Evolutionary conservation across 2,888 invertebrate species (phyloP).

Genomic region (Pocota personata): DNA sequence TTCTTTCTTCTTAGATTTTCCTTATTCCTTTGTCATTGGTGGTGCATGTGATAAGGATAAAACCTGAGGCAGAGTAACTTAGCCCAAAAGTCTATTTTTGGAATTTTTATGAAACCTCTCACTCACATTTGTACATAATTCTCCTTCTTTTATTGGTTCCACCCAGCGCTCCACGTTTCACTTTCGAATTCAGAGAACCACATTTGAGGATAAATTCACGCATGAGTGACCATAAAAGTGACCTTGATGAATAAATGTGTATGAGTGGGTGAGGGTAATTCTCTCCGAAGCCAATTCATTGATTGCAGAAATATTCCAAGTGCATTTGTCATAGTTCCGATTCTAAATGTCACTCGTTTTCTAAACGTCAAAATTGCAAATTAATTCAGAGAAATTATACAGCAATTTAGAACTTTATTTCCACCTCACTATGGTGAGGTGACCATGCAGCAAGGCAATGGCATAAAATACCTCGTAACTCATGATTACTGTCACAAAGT

Average conservation of each 20-base stretch:
- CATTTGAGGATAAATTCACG: not conserved
- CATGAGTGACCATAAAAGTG: conserved; percentile 2
- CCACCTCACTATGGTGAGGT: not conserved
- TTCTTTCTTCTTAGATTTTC: not conserved
- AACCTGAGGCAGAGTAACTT: not conserved
- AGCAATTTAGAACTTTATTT: not conserved
- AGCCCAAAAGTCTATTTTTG: conserved; percentile 48
- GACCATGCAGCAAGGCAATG: not conserved
- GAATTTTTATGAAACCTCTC: conserved; percentile 3
- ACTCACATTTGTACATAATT: not conserved
- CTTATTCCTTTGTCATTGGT: not conserved
- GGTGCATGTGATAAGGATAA: not conserved
- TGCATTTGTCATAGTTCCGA: not conserved
- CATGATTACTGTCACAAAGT: conserved; percentile 40
- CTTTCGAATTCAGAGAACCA: not conserved
- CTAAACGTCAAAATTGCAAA: conserved; percentile 20
- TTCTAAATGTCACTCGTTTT: not conserved
- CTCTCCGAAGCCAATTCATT: not conserved
- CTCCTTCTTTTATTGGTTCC: not conserved
- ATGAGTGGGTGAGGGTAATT: not conserved
- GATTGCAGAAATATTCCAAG: not conserved
- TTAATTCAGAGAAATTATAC: conserved; percentile 4
- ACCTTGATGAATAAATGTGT: conserved; percentile 1
- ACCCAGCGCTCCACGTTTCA: not conserved
- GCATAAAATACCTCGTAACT: conserved; percentile 35